Conservation (phyloP, 2,113 vertebrate species). For the Dascyllus trimaculatus region DNA sequence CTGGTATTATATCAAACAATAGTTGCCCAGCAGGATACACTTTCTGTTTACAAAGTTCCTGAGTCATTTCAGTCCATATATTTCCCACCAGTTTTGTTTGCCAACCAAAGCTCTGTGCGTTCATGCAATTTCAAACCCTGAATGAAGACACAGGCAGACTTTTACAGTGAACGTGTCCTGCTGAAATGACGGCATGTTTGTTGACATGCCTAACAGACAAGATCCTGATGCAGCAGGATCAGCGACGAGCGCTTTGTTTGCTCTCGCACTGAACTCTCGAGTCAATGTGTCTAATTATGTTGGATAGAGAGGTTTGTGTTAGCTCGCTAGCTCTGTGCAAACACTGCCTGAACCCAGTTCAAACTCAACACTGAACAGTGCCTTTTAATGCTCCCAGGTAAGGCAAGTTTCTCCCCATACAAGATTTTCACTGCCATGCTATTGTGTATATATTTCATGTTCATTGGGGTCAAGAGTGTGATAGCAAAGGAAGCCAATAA, state of each 20-base stretch:
- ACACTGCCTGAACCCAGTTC: slow-evolving; percentile 67
- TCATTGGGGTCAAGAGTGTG: not conserved
- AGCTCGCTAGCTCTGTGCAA: slow-evolving; percentile 75
- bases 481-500: not conserved
- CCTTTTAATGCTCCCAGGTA: slow-evolving; percentile 29
- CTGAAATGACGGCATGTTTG: slow-evolving; percentile 69
- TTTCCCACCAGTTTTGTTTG: slow-evolving; percentile 61
- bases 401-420: not conserved
- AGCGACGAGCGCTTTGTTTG: slow-evolving; percentile 79
- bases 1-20: slow-evolving; percentile 28
- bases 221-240: slow-evolving; percentile 89
- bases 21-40: slow-evolving; percentile 51
- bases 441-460: not conserved
- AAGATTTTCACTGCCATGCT: not conserved
- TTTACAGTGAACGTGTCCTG: slow-evolving; percentile 54
- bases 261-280: slow-evolving; percentile 78
- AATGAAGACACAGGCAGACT: slow-evolving; percentile 38
- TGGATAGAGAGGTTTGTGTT: slow-evolving; percentile 74
- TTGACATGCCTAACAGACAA: slow-evolving; percentile 84
- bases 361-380: slow-evolving; percentile 49
- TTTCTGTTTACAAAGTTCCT: slow-evolving; percentile 34
- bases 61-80: slow-evolving; percentile 8
- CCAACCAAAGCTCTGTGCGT: slow-evolving; percentile 19
- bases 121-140: slow-evolving; percentile 1
- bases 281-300: slow-evolving; percentile 74